Evolutionary conservation across 2,113 vertebrate species (phyloP).

Genomic region (Patagioenas fasciata): DNA sequence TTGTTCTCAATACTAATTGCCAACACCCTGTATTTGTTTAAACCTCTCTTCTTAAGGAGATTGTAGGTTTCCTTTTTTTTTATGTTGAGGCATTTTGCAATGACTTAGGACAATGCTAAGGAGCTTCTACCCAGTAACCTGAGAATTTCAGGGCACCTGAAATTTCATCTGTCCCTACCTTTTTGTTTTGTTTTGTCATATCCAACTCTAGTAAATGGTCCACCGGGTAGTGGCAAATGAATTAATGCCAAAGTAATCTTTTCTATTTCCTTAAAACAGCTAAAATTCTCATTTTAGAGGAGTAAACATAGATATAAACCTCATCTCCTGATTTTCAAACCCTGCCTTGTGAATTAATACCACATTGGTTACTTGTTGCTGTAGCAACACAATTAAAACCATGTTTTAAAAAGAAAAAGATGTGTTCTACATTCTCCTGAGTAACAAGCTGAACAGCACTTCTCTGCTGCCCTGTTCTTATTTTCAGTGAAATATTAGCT

Average conservation of each 20-base stretch:
- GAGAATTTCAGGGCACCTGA: not conserved
- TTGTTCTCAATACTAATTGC: not conserved
- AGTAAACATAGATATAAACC: not conserved
- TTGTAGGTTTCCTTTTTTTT: not conserved
- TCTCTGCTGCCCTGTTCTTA: not conserved
- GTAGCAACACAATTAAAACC: constrained; percentile 15
- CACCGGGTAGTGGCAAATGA: not conserved
- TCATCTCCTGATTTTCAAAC: not conserved
- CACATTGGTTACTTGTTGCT: not conserved
- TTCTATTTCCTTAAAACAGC: not conserved
- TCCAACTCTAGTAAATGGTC: not conserved
- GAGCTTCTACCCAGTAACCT: not conserved
- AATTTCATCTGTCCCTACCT: not conserved
- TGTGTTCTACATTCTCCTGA: not conserved
- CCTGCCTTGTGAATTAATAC: not conserved
- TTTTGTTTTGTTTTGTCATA: not conserved
- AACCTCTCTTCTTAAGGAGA: not conserved
- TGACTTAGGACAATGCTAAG: not conserved
- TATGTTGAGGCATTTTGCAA: not conserved
- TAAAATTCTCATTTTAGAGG: not conserved
- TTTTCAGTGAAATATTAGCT: not conserved
- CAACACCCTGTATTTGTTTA: not conserved
- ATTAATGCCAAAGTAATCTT: not conserved
- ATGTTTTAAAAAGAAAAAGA: not conserved
- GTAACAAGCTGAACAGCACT: not conserved